Base-by-base conservation (phyloP, 2,113 vertebrate genomes). In the Peromyscus californicus region DNA sequence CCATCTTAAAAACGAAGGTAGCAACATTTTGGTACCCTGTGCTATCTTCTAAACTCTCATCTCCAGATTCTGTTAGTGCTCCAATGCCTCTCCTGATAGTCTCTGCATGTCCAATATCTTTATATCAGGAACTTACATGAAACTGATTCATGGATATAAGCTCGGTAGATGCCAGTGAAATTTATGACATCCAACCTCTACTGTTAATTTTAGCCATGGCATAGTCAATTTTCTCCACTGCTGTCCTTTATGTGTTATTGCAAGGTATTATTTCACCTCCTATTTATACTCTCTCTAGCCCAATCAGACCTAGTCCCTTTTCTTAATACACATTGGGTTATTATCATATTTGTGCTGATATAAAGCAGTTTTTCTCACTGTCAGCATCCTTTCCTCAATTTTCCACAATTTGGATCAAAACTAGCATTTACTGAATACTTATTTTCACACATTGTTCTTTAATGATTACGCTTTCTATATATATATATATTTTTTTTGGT, bases 361-460 rank as follows among this genome's bases (percentile, higher is more conserved):
- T 54, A 83, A 91, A 87, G 63, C n/a, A 24, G 7, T 93, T 93
- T 93, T 59, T 48, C 78, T 91, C 45, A 39, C 65, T 88, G n/a
- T 94, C 42, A 78, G 29, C 3, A 39, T 70, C 2, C 12, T 10
- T 87, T 12, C 57, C 13, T 4, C 80, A 10, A 15, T 67, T 89
- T 80, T 83, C 70, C 36, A 63, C 75, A 83, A 63, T 96, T 96
- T 96, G 29, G 12, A 94, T 82, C 13, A 89, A 87, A 90, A 57
- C 26, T 93, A 82, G 70, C 51, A 94, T 74, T 89, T 91, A 61
- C 31, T 69, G 84, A 91, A 69, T 57, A 63, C 21, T 74, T 91
- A 93, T 61, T 91, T 97, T 94, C 39, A 92, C 26, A 84, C 48
- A 36, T 85, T 70, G 8, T 92, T 70, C 63, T 95, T 96, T 82